Conservation (phyloP, 2,888 invertebrate species). For the Synergus laeviventris region DNA sequence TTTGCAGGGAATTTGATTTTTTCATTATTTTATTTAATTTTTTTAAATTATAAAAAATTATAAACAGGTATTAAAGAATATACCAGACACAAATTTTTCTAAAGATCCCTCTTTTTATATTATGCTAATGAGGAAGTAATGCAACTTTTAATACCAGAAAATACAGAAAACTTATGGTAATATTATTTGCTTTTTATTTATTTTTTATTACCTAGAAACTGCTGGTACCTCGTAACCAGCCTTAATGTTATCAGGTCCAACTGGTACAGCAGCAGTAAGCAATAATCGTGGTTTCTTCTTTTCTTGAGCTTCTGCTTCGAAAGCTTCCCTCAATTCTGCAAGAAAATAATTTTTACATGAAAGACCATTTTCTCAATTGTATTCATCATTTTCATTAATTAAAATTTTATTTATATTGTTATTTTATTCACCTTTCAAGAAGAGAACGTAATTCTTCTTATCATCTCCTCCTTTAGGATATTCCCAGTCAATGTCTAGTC, state of each 20-base stretch:
- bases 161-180: not conserved
- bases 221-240: constrained; percentile 95
- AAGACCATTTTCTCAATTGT: not conserved
- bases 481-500: constrained; percentile 94
- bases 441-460: constrained; percentile 93
- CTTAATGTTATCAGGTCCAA: constrained; percentile 94
- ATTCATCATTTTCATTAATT: not conserved
- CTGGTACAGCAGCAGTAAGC: constrained; percentile 93
- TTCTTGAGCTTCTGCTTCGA: constrained; percentile 95
- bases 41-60: too few species aligned
- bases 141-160: not conserved
- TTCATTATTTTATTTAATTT: too few species aligned
- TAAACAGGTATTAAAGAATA: not conserved
- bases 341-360: not conserved
- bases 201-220: constrained; percentile 82
- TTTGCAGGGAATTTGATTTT: too few species aligned
- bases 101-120: not conserved
- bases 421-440: constrained; percentile 86
- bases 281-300: constrained; percentile 89
- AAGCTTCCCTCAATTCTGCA: constrained; percentile 91
- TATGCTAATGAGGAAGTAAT: not conserved
- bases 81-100: not conserved
- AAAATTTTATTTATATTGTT: not conserved
- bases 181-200: not conserved
- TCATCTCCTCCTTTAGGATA: constrained; percentile 95